Percentiles rank a stretch among this genome's conserved stretches.
Conservation (phyloP, 2,113 vertebrate species). For the Rhinoderma darwinii region DNA sequence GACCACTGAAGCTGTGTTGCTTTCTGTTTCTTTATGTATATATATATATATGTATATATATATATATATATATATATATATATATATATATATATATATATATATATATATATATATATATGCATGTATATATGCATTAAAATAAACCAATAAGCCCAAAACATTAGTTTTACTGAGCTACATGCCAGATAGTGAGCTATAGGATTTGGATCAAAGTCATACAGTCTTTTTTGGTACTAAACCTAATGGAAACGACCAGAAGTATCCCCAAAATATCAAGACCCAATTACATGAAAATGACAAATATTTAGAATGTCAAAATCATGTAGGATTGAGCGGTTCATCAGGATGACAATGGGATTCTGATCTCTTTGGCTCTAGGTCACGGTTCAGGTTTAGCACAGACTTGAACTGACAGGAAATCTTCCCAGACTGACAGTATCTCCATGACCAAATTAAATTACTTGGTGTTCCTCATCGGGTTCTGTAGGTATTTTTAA, state of each 20-base stretch:
- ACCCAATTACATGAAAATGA: not conserved
- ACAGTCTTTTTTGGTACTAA: not conserved
- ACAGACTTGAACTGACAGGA: conserved; percentile 51
- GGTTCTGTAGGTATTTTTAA: not conserved
- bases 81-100: conserved; percentile 8
- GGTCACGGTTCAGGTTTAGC: conserved; percentile 48
- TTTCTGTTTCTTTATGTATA: too few relatives aligned
- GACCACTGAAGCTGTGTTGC: too few relatives aligned
- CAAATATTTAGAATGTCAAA: conserved; percentile 35
- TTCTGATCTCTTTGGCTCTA: conserved; percentile 17
- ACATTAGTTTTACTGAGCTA: not conserved
- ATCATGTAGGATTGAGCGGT: conserved; percentile 18
- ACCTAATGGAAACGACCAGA: not conserved
- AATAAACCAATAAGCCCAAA: not conserved
- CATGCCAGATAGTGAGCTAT: not conserved
- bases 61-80: too few relatives aligned
- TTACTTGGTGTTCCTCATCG: conserved; percentile 18
- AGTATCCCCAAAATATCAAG: conserved; percentile 9
- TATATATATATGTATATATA: too few relatives aligned
- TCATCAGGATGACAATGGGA: conserved; percentile 23
- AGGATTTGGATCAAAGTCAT: not conserved
- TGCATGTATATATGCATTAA: too few relatives aligned
- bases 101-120: conserved; percentile 22
- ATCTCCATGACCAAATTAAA: conserved; percentile 29
- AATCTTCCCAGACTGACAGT: conserved; percentile 46